Evolutionary conservation across 2,888 invertebrate genomes (phyloP).

Genomic region (Habrosyne pyritoides): DNA sequence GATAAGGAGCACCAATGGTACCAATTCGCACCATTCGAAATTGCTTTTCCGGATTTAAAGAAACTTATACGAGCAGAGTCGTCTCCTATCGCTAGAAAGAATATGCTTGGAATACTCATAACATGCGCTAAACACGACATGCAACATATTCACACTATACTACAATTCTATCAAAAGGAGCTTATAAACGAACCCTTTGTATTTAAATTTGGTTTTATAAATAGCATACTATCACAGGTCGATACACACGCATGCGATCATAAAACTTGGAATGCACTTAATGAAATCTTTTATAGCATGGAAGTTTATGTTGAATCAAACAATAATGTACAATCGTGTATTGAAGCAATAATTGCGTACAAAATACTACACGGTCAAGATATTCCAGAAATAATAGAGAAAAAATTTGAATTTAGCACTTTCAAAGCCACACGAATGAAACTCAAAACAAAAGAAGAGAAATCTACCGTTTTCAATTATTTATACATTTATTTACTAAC

Average conservation of each 20-base stretch:
- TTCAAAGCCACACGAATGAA: conserved; percentile 37
- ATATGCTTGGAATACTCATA: conserved; percentile 50
- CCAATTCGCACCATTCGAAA: conserved; percentile 53
- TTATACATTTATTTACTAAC: conserved; percentile 37
- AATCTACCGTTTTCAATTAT: conserved; percentile 53
- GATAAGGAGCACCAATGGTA: conserved; percentile 52
- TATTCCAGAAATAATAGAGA: conserved; percentile 46
- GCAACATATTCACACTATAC: conserved; percentile 40
- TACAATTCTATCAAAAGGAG: conserved; percentile 49
- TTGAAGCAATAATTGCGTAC: conserved; percentile 50
- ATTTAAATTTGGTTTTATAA: conserved; percentile 45
- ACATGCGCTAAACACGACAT: conserved; percentile 40
- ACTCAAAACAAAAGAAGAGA: conserved; percentile 40
- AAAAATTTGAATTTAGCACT: conserved; percentile 44
- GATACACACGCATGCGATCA: conserved; percentile 45
- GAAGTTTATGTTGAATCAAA: conserved; percentile 46
- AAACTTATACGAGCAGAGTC: conserved; percentile 39
- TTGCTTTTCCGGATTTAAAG: conserved; percentile 52
- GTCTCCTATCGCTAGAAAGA: conserved; percentile 31
- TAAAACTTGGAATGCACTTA: conserved; percentile 54
- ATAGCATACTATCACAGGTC: conserved; percentile 38
- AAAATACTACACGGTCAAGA: conserved; percentile 40
- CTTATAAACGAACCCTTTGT: conserved; percentile 47
- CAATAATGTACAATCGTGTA: conserved; percentile 36
- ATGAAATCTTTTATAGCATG: conserved; percentile 51